phyloP scores from a whole-genome alignment of 2,888 invertebrate species.

The Choristoneura rosaceana region DNA sequence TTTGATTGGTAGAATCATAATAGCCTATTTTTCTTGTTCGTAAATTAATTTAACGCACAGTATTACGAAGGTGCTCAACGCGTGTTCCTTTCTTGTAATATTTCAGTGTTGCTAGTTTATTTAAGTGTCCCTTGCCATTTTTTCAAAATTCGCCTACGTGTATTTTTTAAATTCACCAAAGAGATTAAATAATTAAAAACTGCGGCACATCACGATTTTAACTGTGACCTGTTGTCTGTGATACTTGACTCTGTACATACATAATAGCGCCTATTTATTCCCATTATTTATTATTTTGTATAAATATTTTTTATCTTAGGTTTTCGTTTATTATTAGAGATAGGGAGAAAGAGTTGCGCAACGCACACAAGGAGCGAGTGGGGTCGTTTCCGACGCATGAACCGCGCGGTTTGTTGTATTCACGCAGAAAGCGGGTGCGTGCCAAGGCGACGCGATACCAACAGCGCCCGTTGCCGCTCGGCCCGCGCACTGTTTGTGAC shows the following conservation, averaged over 20 bases:
- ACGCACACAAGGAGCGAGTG: not conserved
- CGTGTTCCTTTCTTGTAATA: slow-evolving; percentile 10
- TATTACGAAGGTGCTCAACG: slow-evolving; percentile 37
- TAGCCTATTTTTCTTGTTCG: too few species aligned
- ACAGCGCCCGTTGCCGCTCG: too few species aligned
- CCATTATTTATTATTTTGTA: slow-evolving; percentile 12
- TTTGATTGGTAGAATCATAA: too few species aligned
- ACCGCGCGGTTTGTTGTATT: too few species aligned
- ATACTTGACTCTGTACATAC: slow-evolving; percentile 33
- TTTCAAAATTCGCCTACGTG: not conserved
- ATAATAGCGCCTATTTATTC: slow-evolving; percentile 12
- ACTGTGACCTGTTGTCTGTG: slow-evolving; percentile 37
- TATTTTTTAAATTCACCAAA: slow-evolving; percentile 20
- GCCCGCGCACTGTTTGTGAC: too few species aligned
- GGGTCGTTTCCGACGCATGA: too few species aligned
- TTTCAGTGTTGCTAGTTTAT: not conserved
- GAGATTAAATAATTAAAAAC: slow-evolving; percentile 5
- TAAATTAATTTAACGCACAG: slow-evolving; percentile 27
- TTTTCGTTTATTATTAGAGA: not conserved
- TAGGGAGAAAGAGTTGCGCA: not conserved
- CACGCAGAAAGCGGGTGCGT: too few species aligned
- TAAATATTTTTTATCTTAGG: not conserved
- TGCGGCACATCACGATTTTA: slow-evolving; percentile 23
- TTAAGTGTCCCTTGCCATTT: slow-evolving; percentile 3
- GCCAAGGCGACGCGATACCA: too few species aligned